Base-by-base conservation (phyloP, 2,113 vertebrate species). In the Henicopernis longicauda region DNA sequence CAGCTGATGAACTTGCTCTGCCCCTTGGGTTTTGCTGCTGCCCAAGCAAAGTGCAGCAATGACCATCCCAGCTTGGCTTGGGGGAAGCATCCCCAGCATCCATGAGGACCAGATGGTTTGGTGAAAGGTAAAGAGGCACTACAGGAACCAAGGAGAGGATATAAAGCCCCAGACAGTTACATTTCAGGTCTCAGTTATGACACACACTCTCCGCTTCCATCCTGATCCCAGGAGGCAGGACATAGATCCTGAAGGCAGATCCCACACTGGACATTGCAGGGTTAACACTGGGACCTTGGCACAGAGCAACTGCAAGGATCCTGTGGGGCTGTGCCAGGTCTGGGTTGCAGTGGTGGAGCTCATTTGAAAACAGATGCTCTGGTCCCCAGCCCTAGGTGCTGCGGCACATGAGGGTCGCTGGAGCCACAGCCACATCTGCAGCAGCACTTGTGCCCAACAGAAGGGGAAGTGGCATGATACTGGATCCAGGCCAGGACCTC, bases 221-320 rank as follows among this genome's bases (percentile, higher is more conserved):
- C 34, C 42, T 54, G 6, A 31, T 67, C 32, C 57, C 0, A 2
- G 27, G 67, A 61, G 32, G 36, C 15, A 29, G n/a, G 62, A 57
- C 9, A 26, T 1, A 2, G 67, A 63, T 40, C 16, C 40, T 29
- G 17, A 54, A 65, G 59, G 45, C 36, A 67, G 52, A 71, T 34
- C 22, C 70, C 61, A 47, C 1, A 8, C 49, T 72, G 52, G 70
- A 55, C 3, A 2, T 40, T 9, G 4, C 44, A 27, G 27, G 0
- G 2, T 44, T 78, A 69, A 69, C 11, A 17, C n/a, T 18, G 13
- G 11, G n/a, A 77, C n/a, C n/a, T 62, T 0, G 0, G 45, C 50
- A 78, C 27, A 52, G 45, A 36, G 32, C 0, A 0, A 42, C 34
- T 38, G 50, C 2, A 5, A n/a, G 78, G 42, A 58, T 52, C 55